Evolutionary conservation across 2,797 vertebrate species (phyloP), one percentile per base, ranked within the genome.

Genomic region (Acipenser ruthenus): DNA sequence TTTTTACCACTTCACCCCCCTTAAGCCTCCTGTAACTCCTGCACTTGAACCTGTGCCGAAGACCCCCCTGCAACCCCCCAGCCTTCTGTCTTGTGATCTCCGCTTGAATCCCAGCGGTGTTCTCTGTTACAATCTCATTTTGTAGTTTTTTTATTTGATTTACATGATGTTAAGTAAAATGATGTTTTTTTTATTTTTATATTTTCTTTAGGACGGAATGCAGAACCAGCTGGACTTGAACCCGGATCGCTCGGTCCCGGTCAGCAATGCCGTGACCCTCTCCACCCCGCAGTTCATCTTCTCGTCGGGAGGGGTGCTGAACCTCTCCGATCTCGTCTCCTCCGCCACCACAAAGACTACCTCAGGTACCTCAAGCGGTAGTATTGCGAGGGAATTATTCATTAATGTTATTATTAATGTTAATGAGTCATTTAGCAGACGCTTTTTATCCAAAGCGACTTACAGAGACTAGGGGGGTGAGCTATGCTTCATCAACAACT

Each of bases 151-250:
- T 10, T 65, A 15, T 66, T 37, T 69, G 50, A 60, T 62, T 56
- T 66, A 61, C 12, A 49, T 51, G 63, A 62, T 12, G 23, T 12
- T 69, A 23, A 18, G 15, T 69, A 7, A 61, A 65, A 18, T 12
- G 11, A 9, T 7, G 15, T 18, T 18, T 18, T 37, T 11, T 15
- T n/a, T 10, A 6, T 11, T 62, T 2, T 49, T 6, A 10, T 9
- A n/a, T 63, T 23, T 15, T 37, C 70, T 11, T 11, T 50, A 98
- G 94, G 93, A 94, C 78, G 91, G 91, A 0, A 95, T 97, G 94
- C 91, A 93, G 82, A 92, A 81, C 74, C 92, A 93, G 77, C 83
- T 84, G 1, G 82, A 75, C 1, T 6, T 81, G 18, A 75, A 79
- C 8, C 68, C 73, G 0, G 80, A 83, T 64, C 71, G 73, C 53